phyloP scores from a whole-genome alignment of 2,797 vertebrate species.

The Oreochromis mossambicus region DNA sequence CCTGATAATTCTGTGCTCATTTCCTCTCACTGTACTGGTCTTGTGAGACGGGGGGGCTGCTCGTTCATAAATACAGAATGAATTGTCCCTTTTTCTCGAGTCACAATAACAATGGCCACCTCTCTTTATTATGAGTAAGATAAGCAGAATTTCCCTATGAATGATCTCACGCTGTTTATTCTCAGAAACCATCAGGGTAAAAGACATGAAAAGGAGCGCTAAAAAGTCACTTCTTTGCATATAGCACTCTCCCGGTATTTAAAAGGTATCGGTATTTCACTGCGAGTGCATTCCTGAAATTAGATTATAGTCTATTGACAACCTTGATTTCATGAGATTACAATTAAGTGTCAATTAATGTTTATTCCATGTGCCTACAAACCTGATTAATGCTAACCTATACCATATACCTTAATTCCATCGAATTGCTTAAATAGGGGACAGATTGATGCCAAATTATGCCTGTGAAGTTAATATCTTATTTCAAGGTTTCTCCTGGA shows the following conservation, averaged over 20 bases:
- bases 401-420: constrained; percentile 38
- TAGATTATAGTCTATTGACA: constrained; percentile 35
- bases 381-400: constrained; percentile 41
- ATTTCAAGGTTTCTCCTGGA: constrained; percentile 48
- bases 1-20: constrained; percentile 42
- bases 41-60: constrained; percentile 18
- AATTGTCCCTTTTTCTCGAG: constrained; percentile 39
- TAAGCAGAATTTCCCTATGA: constrained; percentile 70
- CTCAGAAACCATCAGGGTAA: constrained; percentile 41
- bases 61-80: constrained; percentile 35
- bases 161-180: constrained; percentile 62
- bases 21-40: constrained; percentile 23
- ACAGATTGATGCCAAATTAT: constrained; percentile 28
- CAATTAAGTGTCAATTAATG: constrained; percentile 57
- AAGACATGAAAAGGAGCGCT: constrained; percentile 27
- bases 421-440: constrained; percentile 39
- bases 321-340: constrained; percentile 48
- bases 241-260: constrained; percentile 24
- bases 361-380: constrained; percentile 40
- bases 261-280: constrained; percentile 39
- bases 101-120: constrained; percentile 52
- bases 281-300: constrained; percentile 41
- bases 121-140: constrained; percentile 44
- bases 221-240: constrained; percentile 51
- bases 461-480: constrained; percentile 58